phyloP scores from a whole-genome alignment of 2,888 invertebrate species.

The Nyleta sp. region DNA sequence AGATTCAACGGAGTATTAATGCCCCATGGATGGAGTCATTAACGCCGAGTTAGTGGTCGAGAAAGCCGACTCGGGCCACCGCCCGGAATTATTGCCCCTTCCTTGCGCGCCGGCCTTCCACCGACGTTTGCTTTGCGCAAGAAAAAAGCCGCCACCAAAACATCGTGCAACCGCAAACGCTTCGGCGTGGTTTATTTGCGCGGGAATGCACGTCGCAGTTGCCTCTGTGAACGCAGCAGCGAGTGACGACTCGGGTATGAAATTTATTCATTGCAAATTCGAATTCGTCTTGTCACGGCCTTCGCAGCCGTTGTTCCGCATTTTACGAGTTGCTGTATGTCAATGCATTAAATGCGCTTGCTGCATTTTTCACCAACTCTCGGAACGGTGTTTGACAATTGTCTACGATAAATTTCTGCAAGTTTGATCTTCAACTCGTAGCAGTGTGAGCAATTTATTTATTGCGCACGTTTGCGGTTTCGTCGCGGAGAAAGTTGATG shows the following conservation, averaged over 20 bases:
- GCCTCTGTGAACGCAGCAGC: slow-evolving; percentile 3
- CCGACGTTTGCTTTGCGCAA: slow-evolving; percentile 27
- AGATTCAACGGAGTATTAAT: slow-evolving; percentile 28
- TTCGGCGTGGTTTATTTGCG: slow-evolving; percentile 23
- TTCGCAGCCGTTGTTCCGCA: background rate
- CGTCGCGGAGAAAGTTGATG: too few species aligned
- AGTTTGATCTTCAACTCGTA: too few species aligned
- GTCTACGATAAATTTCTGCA: too few species aligned
- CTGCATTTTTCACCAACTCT: slow-evolving; percentile 12
- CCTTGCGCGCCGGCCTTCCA: too few species aligned
- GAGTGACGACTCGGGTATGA: slow-evolving; percentile 32
- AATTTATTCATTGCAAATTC: slow-evolving; percentile 41
- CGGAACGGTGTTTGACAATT: too few species aligned
- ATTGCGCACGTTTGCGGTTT: too few species aligned
- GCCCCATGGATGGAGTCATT: too few species aligned
- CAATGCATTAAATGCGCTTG: background rate
- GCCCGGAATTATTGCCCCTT: too few species aligned
- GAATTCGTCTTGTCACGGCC: slow-evolving; percentile 22
- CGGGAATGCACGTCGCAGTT: slow-evolving; percentile 1
- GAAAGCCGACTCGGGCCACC: too few species aligned
- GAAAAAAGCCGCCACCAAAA: slow-evolving; percentile 31
- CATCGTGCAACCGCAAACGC: slow-evolving; percentile 21
- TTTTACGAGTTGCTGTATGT: background rate
- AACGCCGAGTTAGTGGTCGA: too few species aligned
- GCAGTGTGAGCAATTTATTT: too few species aligned